These are phyloP conservation scores for Brenthis ino DNA, from an alignment of 2,888 invertebrate species.

Conservation along the genomic window DNA sequence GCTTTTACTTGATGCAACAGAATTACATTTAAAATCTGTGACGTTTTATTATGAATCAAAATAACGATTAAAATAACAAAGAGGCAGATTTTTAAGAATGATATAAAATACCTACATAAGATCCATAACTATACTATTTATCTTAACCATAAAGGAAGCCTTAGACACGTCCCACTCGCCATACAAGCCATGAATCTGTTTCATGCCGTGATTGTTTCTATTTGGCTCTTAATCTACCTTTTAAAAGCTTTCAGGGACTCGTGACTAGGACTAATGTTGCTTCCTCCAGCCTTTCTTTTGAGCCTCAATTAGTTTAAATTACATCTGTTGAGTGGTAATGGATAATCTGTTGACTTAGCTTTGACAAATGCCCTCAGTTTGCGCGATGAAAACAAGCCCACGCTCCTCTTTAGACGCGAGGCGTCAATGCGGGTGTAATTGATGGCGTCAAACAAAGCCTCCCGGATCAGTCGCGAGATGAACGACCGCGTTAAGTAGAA, in stretches of 20 bases:
- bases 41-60: no score
- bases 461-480: constrained; percentile 20
- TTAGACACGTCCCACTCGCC: background rate
- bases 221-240: constrained; percentile 16
- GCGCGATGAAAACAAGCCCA: constrained; percentile 23
- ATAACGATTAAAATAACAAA: no score
- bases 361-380: constrained; percentile 20
- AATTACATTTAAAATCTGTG: no score
- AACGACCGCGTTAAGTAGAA: constrained; percentile 7
- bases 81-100: no score
- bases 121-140: background rate
- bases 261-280: constrained; percentile 16
- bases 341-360: constrained; percentile 32
- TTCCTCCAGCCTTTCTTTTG: background rate
- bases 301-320: constrained; percentile 24
- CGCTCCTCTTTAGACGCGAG: constrained; percentile 9
- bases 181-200: constrained; percentile 6
- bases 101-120: no score
- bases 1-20: no score
- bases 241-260: constrained; percentile 21
- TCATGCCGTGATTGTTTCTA: constrained; percentile 14
- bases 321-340: constrained; percentile 33
- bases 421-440: constrained; percentile 2
- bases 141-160: background rate
- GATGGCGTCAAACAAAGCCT: constrained; percentile 11